Base-by-base conservation (phyloP, 2,113 vertebrate genomes). In the Nansenia antarctica region DNA sequence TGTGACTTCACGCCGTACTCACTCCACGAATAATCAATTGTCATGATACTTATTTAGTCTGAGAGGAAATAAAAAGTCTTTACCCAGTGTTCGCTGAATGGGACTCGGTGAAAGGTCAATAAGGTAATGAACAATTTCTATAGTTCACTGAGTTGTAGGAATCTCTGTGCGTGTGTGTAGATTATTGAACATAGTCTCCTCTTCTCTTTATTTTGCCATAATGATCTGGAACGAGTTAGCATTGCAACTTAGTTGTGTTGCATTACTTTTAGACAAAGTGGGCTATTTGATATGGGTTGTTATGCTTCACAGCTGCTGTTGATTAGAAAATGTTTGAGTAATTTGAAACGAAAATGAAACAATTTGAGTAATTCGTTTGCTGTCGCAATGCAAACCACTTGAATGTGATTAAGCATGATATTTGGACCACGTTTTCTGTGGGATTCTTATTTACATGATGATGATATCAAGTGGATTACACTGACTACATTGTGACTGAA, bases 101-200 rank as follows among this genome's bases (percentile, higher is more conserved):
- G 57, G 53, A 55, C 24, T 55, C 24, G 3, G 9, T 55, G 11
- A 60, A 60, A 60, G 58, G 58, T 60, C 3, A 35, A 31, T 60
- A 34, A 55, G 24, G 9, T 27, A 54, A n/a, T n/a, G 24, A 15
- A 15, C 20, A 9, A 9, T 49, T 20, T 49, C n/a, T 20, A n/a
- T 15, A 20, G 14, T 49, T 49, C 72, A 67, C 70, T 84, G 86
- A 78, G 82, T 86, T 49, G 18, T 6, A 49, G 14, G 45, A 47
- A 47, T 67, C 31, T 2, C 0, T 37, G n/a, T 63, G 47, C 31
- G 37, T 45, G 45, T 39, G 35, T 15, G 12, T 9, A 42, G 12
- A 42, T 42, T 18, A 42, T 42, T 42, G 12, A 18, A 18, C 18
- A 5, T 42, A 15, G 39, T 18, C 12, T 11, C 39, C 39, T 42